These are phyloP conservation scores for Gryllus bimaculatus DNA, from an alignment of 1,140 invertebrate species.

Conservation along the genomic window DNA sequence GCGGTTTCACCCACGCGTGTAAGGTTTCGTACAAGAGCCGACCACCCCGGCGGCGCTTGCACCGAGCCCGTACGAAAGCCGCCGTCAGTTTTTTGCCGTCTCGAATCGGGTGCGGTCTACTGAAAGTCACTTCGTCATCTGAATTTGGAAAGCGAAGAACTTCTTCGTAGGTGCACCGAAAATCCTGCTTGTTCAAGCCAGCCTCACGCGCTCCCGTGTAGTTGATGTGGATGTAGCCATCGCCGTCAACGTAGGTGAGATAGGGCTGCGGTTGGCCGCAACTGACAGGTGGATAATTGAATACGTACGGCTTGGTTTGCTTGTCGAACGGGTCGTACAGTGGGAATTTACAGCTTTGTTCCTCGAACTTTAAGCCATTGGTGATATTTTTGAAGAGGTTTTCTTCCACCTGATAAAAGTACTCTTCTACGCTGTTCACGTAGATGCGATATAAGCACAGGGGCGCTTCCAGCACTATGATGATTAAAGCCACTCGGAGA, in stretches of 20 bases:
- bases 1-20: slow-evolving; percentile 30
- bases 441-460: too few species aligned
- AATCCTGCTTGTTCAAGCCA: background rate
- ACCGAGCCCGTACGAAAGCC: slow-evolving; percentile 35
- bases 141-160: background rate
- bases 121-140: slow-evolving; percentile 12
- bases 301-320: slow-evolving; percentile 8
- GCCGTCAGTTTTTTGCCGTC: background rate
- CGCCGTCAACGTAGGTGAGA: slow-evolving; percentile 17
- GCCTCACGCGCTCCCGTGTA: background rate
- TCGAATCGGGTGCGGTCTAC: background rate
- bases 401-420: background rate
- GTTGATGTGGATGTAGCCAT: slow-evolving; percentile 18
- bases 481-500: too few species aligned
- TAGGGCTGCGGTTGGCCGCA: slow-evolving; percentile 16
- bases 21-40: slow-evolving; percentile 37
- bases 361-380: background rate
- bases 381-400: background rate
- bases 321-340: slow-evolving; percentile 17
- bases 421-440: too few species aligned
- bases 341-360: slow-evolving; percentile 15
- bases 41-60: slow-evolving; percentile 25
- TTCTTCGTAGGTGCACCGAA: slow-evolving; percentile 9
- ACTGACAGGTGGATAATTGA: background rate
- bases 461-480: too few species aligned